Evolutionary conservation across 2,797 vertebrate genomes (phyloP).

Genomic region (Pagetopsis macropterus): DNA sequence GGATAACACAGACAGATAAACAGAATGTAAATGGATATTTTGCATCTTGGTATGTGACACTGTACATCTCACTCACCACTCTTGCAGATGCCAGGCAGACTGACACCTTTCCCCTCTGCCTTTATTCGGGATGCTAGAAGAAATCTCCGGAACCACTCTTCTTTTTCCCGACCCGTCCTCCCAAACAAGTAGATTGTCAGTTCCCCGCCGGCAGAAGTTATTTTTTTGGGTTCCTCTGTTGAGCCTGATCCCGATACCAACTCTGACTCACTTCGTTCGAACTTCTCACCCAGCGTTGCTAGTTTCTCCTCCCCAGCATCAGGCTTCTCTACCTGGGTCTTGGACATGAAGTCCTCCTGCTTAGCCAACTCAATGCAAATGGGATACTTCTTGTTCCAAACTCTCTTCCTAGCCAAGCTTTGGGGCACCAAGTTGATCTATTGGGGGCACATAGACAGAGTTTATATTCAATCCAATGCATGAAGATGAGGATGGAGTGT

Average conservation of each 20-base stretch:
- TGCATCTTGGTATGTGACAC: background rate
- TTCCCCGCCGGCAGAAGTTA: conserved; percentile 77
- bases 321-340: conserved; percentile 84
- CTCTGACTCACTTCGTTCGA: conserved; percentile 67
- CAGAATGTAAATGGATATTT: background rate
- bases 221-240: conserved; percentile 70
- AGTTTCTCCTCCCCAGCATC: conserved; percentile 76
- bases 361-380: conserved; percentile 94
- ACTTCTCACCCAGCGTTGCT: conserved; percentile 66
- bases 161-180: conserved; percentile 96
- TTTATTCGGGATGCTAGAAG: conserved; percentile 89
- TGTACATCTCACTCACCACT: conserved; percentile 77
- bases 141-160: conserved; percentile 96
- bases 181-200: conserved; percentile 95
- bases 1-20: conserved; percentile 4
- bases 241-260: conserved; percentile 44
- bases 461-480: background rate
- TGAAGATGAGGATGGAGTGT: background rate
- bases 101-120: conserved; percentile 80
- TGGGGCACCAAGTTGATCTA: conserved; percentile 95
- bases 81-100: conserved; percentile 83
- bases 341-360: conserved; percentile 98
- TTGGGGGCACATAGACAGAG: background rate
- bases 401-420: conserved; percentile 93
- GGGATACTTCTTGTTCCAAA: conserved; percentile 99